Evolutionary conservation across 2,113 vertebrate species (phyloP), one percentile per base, ranked within the genome.

Genomic region (Speoplatyrhinus poulsoni): DNA sequence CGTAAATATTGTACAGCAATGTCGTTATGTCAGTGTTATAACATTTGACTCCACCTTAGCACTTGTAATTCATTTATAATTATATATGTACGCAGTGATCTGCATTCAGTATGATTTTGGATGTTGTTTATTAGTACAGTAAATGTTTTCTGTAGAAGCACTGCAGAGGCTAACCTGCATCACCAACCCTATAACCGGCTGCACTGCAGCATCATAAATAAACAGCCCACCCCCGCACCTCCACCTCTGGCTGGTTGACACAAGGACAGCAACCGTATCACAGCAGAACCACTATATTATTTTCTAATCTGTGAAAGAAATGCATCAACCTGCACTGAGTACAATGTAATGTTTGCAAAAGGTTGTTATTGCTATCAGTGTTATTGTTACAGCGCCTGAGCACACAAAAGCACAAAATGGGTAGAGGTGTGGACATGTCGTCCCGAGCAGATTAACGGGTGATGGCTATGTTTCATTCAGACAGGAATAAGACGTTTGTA

Each of bases 161-260:
- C 33, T 52, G 75, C 75, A 73, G 82, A 77, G 58, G 73, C 32
- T 46, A 32, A 69, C 60, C 59, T 65, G 67, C 72, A 73, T 46
- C 64, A 53, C 52, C 54, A 66, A 57, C 9, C 60, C 41, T 10
- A 2, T 3, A 9, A 2, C 48, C 64, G 65, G 64, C 82, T 80
- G 85, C 85, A 87, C 80, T 85, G 82, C 85, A 87, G 82, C 87
- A 81, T 46, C 77, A 36, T 83, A 68, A 83, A 87, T 86, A 52
- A 74, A 68, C 41, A 26, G 26, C 26, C 26, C 26, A 26, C 26
- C 26, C 26, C 26, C 2, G 26, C 26, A 26, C 58, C 48, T 17
- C 65, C 36, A 41, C 36, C 36, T 8, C 36, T 41, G 36, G 36
- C 60, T 19, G 1, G 50, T 11, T 13, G 9, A 33, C 59, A 19